phyloP scores from a whole-genome alignment of 2,113 vertebrate genomes.

The Rhadina sibilatrix region DNA sequence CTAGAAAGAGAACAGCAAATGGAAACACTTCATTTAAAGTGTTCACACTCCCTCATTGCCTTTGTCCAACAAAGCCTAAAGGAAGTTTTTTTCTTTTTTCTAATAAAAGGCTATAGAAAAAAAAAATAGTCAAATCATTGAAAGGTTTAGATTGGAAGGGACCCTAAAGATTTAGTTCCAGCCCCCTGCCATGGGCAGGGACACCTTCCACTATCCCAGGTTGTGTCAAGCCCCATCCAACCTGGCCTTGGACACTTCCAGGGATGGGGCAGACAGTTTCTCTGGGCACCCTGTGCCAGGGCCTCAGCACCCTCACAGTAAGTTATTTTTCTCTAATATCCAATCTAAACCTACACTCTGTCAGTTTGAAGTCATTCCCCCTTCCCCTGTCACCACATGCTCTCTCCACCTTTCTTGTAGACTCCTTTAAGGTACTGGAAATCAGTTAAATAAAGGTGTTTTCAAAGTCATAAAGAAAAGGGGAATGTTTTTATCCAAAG shows the following conservation, averaged over 20 bases:
- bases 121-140: background rate
- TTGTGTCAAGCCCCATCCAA: rapidly evolving
- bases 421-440: background rate
- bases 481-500: background rate
- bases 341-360: background rate
- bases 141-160: background rate
- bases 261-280: background rate
- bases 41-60: background rate
- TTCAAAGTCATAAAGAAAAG: background rate
- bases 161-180: background rate
- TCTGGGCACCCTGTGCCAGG: background rate
- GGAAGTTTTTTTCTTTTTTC: background rate
- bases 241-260: background rate
- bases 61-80: background rate
- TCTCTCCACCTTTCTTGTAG: background rate
- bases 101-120: background rate
- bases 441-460: background rate
- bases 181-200: background rate
- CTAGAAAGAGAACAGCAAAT: background rate
- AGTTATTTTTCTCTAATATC: background rate
- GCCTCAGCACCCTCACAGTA: background rate
- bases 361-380: background rate
- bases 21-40: background rate
- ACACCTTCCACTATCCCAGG: background rate
- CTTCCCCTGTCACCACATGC: rapidly evolving